Evolutionary conservation across 2,113 vertebrate species (phyloP).

Genomic region (Mystacornis crossleyi): DNA sequence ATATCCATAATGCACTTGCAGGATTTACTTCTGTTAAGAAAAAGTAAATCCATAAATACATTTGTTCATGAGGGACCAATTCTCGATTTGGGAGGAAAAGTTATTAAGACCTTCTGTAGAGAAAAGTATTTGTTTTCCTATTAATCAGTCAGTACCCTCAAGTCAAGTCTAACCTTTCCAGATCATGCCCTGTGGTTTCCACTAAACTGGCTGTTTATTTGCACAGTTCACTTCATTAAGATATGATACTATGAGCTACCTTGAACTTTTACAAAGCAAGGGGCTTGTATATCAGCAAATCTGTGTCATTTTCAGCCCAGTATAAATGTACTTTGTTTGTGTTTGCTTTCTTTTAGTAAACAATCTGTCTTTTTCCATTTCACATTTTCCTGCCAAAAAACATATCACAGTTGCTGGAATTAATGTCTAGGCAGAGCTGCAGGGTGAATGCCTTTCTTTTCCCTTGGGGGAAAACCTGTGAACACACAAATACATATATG

Average conservation of each 20-base stretch:
- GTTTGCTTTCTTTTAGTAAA: conserved; percentile 25
- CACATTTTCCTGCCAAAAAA: conserved; percentile 7
- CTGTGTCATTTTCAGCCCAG: not conserved
- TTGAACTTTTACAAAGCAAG: not conserved
- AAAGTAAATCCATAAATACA: not conserved
- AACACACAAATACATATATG: conserved; percentile 18
- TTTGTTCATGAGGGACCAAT: not conserved
- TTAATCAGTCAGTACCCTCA: conserved; percentile 28
- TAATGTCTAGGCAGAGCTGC: not conserved
- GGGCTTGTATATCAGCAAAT: not conserved
- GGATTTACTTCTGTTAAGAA: not conserved
- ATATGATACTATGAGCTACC: not conserved
- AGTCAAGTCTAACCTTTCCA: conserved; percentile 42
- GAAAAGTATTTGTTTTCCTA: not conserved
- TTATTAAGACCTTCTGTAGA: not conserved
- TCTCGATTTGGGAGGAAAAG: not conserved
- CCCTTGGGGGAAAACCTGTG: not conserved
- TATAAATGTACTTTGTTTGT: not conserved
- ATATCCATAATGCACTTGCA: not conserved
- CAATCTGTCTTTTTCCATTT: conserved; percentile 6
- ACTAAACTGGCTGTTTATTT: conserved; percentile 11
- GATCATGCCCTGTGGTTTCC: conserved; percentile 1
- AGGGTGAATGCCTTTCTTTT: not conserved
- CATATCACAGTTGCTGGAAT: not conserved
- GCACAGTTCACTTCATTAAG: conserved; percentile 22